These are phyloP conservation scores for Pangasius krempfi DNA, from an alignment of 2,797 vertebrate species.

Conservation along the genomic window DNA sequence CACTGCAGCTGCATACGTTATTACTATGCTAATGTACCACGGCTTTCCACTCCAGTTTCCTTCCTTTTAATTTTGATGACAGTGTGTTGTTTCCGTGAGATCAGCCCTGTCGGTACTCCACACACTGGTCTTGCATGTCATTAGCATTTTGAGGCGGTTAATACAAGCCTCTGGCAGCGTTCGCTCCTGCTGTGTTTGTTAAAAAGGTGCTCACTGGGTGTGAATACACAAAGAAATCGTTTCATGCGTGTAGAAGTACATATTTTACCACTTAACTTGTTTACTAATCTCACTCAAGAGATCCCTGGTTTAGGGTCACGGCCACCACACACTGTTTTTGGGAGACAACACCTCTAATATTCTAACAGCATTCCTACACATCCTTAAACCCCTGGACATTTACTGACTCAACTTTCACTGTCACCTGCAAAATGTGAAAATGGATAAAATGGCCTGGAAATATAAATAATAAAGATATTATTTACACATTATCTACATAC, in stretches of 20 bases:
- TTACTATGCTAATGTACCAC: slow-evolving; percentile 70
- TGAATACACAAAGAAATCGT: not conserved
- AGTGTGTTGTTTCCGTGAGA: slow-evolving; percentile 27
- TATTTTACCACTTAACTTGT: not conserved
- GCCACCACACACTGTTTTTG: not conserved
- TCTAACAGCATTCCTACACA: not conserved
- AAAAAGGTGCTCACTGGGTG: not conserved
- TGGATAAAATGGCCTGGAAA: not conserved
- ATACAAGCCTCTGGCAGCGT: slow-evolving; percentile 13
- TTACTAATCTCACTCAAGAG: not conserved
- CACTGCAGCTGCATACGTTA: slow-evolving; percentile 74
- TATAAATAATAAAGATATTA: not conserved
- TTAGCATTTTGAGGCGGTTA: slow-evolving; percentile 20
- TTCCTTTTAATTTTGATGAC: slow-evolving; percentile 31
- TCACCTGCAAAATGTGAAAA: not conserved
- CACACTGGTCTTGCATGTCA: not conserved
- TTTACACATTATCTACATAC: not conserved
- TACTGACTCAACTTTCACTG: not conserved
- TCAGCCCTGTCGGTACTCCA: not conserved
- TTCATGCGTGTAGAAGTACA: not conserved
- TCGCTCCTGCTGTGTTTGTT: not conserved
- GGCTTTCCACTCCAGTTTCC: slow-evolving; percentile 50
- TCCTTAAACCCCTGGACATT: not conserved
- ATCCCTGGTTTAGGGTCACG: not conserved
- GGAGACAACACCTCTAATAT: not conserved